Evolutionary conservation across 2,113 vertebrate genomes (phyloP).

Genomic region (Pelecanus crispus): DNA sequence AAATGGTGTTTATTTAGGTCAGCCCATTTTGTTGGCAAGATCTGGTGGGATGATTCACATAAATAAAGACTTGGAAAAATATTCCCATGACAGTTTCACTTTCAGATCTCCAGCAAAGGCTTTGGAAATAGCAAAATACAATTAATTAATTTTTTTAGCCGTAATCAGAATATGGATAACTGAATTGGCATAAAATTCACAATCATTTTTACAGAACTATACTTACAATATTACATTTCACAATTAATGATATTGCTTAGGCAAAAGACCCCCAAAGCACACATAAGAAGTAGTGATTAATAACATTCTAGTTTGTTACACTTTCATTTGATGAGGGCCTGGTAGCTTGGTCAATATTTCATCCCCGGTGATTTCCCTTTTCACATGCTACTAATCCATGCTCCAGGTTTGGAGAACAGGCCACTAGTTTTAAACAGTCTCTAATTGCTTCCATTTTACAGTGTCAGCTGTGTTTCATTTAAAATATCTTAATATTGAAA

Average conservation of each 20-base stretch:
- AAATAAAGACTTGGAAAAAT: not conserved
- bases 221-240: not conserved
- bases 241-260: not conserved
- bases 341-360: slow-evolving; percentile 27
- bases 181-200: not conserved
- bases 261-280: not conserved
- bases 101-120: slow-evolving; percentile 18
- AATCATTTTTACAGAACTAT: not conserved
- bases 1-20: not conserved
- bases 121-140: not conserved
- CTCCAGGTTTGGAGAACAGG: not conserved
- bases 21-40: not conserved
- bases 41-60: not conserved
- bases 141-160: not conserved
- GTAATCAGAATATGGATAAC: slow-evolving; percentile 6
- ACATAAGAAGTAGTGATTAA: slow-evolving; percentile 2
- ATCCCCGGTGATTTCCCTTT: slow-evolving; percentile 16
- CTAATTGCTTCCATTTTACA: slow-evolving; percentile 15
- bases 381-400: slow-evolving; percentile 16
- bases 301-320: slow-evolving; percentile 17
- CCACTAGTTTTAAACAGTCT: not conserved
- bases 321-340: not conserved
- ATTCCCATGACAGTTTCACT: not conserved
- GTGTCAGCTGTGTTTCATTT: not conserved
- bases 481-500: slow-evolving; percentile 10